Base-by-base conservation (phyloP, 2,113 vertebrate genomes). In the Perca schrenkii region DNA sequence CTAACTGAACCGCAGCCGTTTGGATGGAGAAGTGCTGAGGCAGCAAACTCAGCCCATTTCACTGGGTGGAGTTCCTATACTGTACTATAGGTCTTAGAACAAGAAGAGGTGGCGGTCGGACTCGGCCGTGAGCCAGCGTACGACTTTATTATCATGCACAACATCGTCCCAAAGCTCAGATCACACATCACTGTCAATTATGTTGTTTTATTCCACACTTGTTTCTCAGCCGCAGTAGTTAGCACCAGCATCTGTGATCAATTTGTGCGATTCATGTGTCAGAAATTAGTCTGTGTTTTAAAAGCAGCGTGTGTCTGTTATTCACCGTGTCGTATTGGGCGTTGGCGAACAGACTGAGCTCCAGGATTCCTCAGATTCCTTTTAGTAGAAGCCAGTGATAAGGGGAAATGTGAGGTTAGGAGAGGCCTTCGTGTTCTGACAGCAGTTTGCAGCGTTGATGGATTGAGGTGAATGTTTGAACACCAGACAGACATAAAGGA, bases 401-500 rank as follows among this genome's bases (percentile, higher is more conserved):
- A 89, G 90, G 82, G 83, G 84, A 90, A 89, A 82, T 64, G 79
- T 1, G 50, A 85, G 78, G 79, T 85, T 83, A 89, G 79, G 71
- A 82, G 84, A 88, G 88, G 81, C 77, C 85, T 75, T 28, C 1
- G 68, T 52, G 81, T 79, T 82, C 87, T 84, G 89, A 86, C 91
- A 82, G 87, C 83, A 76, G 81, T 87, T 90, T 88, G 90, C 76
- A 43, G 46, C 14, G 3, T 14, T 91, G 91, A 92, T 87, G 80
- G 88, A 94, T 91, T 12, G 87, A 90, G 87, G 85, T 90, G 91
- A 91, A 93, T 70, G 85, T 87, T 86, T 89, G 87, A 94, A 88
- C 87, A 83, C 89, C 89, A 91, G 92, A 93, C 87, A 84, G 88
- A 93, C 90, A 78, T 88, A 86, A 93, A 94, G 85, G 84, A 88